phyloP scores from a whole-genome alignment of 1,140 invertebrate species.

The Lasioglossum baleicum region DNA sequence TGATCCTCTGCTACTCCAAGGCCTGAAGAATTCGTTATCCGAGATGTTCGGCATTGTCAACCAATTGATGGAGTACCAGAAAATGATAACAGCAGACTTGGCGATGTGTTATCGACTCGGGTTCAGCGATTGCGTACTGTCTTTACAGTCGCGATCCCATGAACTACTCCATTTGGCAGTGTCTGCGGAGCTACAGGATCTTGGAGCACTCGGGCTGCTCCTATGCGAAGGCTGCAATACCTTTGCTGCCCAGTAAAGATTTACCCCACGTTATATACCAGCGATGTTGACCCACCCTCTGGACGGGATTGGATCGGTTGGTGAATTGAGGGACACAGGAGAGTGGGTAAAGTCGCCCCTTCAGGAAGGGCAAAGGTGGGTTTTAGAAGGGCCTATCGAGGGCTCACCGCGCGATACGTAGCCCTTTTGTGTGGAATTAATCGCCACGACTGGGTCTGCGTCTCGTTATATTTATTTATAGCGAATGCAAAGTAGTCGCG shows the following conservation, averaged over 20 bases:
- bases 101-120: too few relatives aligned
- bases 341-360: constrained; percentile 32
- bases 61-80: too few relatives aligned
- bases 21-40: too few relatives aligned
- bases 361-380: constrained; percentile 51
- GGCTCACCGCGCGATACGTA: constrained; percentile 53
- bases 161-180: too few relatives aligned
- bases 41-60: neutral
- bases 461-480: constrained; percentile 33
- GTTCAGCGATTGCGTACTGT: too few relatives aligned
- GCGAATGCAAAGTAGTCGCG: too few relatives aligned
- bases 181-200: too few relatives aligned
- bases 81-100: too few relatives aligned
- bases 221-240: too few relatives aligned
- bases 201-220: too few relatives aligned
- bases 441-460: constrained; percentile 51
- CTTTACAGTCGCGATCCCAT: too few relatives aligned
- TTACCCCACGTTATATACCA: constrained; percentile 51
- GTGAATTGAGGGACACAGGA: neutral
- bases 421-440: constrained; percentile 60
- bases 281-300: constrained; percentile 47
- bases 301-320: constrained; percentile 44
- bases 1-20: too few relatives aligned
- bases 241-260: neutral
- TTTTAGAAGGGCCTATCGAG: constrained; percentile 58